Base-by-base conservation (phyloP, 2,797 vertebrate species). In the Malurus splendens region DNA sequence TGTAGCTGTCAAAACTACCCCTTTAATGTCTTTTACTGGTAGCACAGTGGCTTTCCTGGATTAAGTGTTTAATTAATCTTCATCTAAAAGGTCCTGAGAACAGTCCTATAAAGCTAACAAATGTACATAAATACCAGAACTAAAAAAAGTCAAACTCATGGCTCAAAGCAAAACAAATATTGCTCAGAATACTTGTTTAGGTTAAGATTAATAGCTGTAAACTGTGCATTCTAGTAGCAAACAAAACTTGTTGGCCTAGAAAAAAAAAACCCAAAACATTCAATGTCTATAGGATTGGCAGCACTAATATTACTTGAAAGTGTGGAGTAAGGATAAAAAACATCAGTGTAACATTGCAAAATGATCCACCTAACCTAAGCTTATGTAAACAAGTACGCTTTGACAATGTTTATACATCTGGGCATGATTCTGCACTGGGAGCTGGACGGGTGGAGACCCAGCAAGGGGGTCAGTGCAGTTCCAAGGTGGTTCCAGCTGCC, bases 331-430 rank as follows among this genome's bases (percentile, higher is more conserved):
- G 66, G 65, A 54, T 81, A 89, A 94, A 80, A 92, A 68, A 41
- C 67, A 48, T 77, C 86, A 91, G 90, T 54, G 72, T 93, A 93
- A 95, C 56, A 75, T 81, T 78, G 59, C 51, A 55, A 92, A 75
- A 36, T n/a, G 67, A 77, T 82, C 33, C 91, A 94, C 90, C 88
- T 95, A 95, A 92, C 87, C 92, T 92, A 92, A 95, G 94, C 25
- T 84, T 25, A 73, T 96, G 96, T 97, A 97, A 97, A 97, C 96
- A 97, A 95, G 64, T 62, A 96, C 64, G 62, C 88, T 94, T 96
- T 94, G 88, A 95, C 67, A 82, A 28, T 5, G 74, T 90, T 90
- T 50, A 32, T 45, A 80, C 9, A 20, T 68, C 61, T 86, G 78
- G 93, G 87, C 25, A 12, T 92, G 39, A 71, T 33, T 80, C 91